phyloP scores from a whole-genome alignment of 2,888 invertebrate species.

The Acronicta psi region DNA sequence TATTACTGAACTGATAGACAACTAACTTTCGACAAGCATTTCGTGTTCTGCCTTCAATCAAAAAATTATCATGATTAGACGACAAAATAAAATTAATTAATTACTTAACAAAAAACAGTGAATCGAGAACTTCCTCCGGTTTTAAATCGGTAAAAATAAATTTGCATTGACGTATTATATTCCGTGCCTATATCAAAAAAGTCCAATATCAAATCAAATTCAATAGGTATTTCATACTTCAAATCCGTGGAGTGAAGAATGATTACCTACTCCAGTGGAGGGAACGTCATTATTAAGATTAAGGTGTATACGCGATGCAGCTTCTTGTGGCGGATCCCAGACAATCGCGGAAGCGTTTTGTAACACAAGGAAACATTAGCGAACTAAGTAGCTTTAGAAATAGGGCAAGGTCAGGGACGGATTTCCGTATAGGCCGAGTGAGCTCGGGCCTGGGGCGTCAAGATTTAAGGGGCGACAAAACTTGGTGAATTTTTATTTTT shows the following conservation, averaged over 20 bases:
- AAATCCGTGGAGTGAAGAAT: conserved; percentile 29
- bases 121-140: no score
- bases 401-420: conserved; percentile 9
- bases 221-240: conserved; percentile 22
- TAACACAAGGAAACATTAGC: conserved; percentile 36
- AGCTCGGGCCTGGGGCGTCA: no score
- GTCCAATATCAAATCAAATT: conserved; percentile 17
- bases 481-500: no score
- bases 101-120: no score
- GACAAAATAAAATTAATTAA: no score
- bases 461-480: no score
- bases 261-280: conserved; percentile 28
- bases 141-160: no score
- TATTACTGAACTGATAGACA: no score
- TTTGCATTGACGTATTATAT: no score
- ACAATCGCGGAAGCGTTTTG: conserved; percentile 40
- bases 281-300: conserved; percentile 41
- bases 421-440: neutral
- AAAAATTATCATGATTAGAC: no score
- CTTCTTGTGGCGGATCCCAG: neutral
- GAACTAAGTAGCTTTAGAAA: conserved; percentile 26
- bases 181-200: neutral
- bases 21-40: no score
- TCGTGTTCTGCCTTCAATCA: no score
- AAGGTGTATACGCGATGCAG: conserved; percentile 17